Evolutionary conservation across 1,140 invertebrate genomes (phyloP).

Genomic region (Chionoecetes opilio): DNA sequence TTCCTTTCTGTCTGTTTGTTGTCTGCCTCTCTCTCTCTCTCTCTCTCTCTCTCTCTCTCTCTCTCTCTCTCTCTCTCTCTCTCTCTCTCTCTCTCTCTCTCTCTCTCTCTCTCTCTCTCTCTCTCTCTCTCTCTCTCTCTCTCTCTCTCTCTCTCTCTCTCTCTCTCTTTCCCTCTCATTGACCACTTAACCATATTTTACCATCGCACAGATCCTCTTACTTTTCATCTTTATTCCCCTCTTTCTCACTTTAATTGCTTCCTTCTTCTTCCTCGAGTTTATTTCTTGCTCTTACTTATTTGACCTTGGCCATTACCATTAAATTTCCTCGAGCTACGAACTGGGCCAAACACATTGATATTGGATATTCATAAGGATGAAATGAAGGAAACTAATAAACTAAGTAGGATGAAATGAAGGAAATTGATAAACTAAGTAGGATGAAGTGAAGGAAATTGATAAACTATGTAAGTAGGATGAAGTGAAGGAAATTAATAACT

Average conservation of each 20-base stretch:
- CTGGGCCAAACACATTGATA: too few species aligned
- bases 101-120: neutral
- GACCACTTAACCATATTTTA: neutral
- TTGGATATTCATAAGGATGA: too few species aligned
- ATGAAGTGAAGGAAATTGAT: too few species aligned
- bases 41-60: neutral
- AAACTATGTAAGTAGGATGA: too few species aligned
- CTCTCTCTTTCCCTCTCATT: neutral
- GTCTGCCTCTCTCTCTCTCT: too few species aligned
- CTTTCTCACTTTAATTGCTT: neutral
- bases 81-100: neutral
- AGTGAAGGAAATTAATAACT: too few species aligned
- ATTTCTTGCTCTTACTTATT: neutral
- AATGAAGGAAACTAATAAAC: too few species aligned
- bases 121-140: constrained; percentile 7
- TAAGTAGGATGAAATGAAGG: too few species aligned
- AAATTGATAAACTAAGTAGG: too few species aligned
- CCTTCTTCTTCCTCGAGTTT: neutral
- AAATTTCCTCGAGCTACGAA: too few species aligned
- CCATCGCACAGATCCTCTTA: neutral
- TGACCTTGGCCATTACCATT: neutral
- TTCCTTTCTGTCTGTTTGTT: neutral
- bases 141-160: constrained; percentile 14
- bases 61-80: neutral
- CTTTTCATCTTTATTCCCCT: neutral